Conservation (phyloP, 1,140 invertebrate species). For the Lordiphosa clarofinis region DNA sequence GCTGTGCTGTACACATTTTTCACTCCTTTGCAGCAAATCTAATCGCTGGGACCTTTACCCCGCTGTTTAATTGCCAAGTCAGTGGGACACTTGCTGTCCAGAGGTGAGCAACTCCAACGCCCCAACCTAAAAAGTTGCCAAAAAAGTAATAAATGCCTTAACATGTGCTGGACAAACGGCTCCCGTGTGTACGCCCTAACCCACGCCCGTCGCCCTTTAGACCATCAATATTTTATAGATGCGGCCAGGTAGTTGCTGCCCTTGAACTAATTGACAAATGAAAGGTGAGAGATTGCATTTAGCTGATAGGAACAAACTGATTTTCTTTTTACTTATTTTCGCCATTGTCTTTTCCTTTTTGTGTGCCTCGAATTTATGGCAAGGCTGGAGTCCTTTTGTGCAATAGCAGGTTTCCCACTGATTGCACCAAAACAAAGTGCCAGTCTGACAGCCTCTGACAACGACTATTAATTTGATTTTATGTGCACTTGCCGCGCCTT, state of each 20-base stretch:
- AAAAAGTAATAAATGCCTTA: constrained; percentile 18
- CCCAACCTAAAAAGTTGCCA: constrained; percentile 8
- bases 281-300: constrained; percentile 76
- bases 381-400: constrained; percentile 41
- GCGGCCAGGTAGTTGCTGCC: constrained; percentile 24
- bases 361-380: constrained; percentile 58
- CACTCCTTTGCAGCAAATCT: constrained; percentile 65
- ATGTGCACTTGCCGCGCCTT: constrained; percentile 64
- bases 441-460: constrained; percentile 55
- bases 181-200: constrained; percentile 52
- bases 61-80: constrained; percentile 57
- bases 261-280: constrained; percentile 76
- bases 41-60: constrained; percentile 39
- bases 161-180: constrained; percentile 69
- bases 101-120: constrained; percentile 19
- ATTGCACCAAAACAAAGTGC: constrained; percentile 73
- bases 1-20: constrained; percentile 55
- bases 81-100: constrained; percentile 8
- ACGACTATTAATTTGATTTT: constrained; percentile 75
- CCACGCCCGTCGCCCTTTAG: constrained; percentile 21
- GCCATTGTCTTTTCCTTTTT: constrained; percentile 22
- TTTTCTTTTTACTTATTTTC: constrained; percentile 25
- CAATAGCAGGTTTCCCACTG: constrained; percentile 63
- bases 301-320: constrained; percentile 59
- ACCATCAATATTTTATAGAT: constrained; percentile 66